phyloP scores from a whole-genome alignment of 1,140 invertebrate genomes.

The Zaprionus vittiger region DNA sequence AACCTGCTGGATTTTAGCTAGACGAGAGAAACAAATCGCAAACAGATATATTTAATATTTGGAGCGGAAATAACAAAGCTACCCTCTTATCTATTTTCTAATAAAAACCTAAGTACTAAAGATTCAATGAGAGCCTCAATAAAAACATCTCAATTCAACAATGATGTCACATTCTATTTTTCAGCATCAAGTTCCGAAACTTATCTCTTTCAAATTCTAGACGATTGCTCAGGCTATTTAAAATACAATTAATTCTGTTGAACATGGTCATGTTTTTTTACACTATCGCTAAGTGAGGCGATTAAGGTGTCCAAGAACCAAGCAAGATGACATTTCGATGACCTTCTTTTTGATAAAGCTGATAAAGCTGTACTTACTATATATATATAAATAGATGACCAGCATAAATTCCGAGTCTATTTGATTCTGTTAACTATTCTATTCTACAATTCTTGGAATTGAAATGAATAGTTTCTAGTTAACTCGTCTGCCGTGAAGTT shows the following conservation, averaged over 20 bases:
- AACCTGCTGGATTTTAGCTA: constrained; percentile 64
- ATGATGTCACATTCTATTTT: constrained; percentile 42
- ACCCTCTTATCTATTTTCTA: not conserved
- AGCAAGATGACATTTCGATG: constrained; percentile 16
- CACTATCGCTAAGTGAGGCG: constrained; percentile 34
- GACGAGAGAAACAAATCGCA: not conserved
- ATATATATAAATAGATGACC: not conserved
- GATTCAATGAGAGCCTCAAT: not conserved
- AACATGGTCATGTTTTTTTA: constrained; percentile 26
- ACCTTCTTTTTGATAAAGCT: constrained; percentile 10
- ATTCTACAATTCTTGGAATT: not conserved
- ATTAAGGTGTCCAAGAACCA: constrained; percentile 29
- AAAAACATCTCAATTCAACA: constrained; percentile 1
- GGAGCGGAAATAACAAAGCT: not conserved
- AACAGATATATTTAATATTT: not conserved
- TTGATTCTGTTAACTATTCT: not conserved
- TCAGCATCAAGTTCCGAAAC: not conserved
- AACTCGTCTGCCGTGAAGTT: not conserved
- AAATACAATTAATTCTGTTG: constrained; percentile 10
- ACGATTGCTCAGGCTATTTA: constrained; percentile 4
- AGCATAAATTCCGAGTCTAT: not conserved
- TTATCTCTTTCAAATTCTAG: constrained; percentile 3
- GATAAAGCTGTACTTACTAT: not conserved
- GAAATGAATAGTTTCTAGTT: not conserved
- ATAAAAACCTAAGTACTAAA: not conserved